Conservation (phyloP, 2,797 vertebrate genomes). For the Parambassis ranga region DNA sequence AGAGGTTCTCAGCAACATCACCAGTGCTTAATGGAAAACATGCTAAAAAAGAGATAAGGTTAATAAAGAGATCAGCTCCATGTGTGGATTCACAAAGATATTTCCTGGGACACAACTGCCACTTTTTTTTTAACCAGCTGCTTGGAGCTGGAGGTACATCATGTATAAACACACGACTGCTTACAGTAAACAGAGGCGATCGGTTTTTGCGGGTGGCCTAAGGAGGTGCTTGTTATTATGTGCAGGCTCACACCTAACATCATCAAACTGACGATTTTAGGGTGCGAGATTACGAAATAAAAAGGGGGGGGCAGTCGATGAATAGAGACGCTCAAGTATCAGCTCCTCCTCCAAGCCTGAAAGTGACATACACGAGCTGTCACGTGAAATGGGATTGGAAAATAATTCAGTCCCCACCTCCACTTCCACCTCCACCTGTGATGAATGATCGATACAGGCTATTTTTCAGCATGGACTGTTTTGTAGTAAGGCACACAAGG, state of each 20-base stretch:
- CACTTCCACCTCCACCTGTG: conserved; percentile 45
- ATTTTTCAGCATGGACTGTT: conserved; percentile 48
- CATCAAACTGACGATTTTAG: conserved; percentile 17
- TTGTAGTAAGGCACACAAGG: conserved; percentile 61
- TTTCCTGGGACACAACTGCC: neutral
- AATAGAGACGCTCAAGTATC: neutral
- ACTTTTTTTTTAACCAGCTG: conserved; percentile 2
- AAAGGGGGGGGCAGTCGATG: conserved; percentile 8
- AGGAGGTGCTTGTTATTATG: conserved; percentile 33
- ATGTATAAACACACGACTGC: conserved; percentile 53
- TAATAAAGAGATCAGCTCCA: conserved; percentile 13
- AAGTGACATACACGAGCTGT: conserved; percentile 62
- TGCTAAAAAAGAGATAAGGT: conserved; percentile 28
- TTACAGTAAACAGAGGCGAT: conserved; percentile 59
- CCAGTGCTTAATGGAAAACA: conserved; percentile 39
- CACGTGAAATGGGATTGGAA: conserved; percentile 66
- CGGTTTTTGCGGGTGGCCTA: conserved; percentile 42
- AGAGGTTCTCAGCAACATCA: conserved; percentile 33
- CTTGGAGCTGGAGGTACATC: conserved; percentile 32
- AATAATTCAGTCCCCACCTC: conserved; percentile 75
- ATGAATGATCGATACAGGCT: conserved; percentile 70
- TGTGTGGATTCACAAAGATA: neutral
- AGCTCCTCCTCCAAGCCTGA: neutral
- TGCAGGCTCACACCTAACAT: conserved; percentile 13
- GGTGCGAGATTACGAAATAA: conserved; percentile 5